These are phyloP conservation scores for Bos javanicus DNA, from an alignment of 2,113 vertebrate species.

Conservation along the genomic window DNA sequence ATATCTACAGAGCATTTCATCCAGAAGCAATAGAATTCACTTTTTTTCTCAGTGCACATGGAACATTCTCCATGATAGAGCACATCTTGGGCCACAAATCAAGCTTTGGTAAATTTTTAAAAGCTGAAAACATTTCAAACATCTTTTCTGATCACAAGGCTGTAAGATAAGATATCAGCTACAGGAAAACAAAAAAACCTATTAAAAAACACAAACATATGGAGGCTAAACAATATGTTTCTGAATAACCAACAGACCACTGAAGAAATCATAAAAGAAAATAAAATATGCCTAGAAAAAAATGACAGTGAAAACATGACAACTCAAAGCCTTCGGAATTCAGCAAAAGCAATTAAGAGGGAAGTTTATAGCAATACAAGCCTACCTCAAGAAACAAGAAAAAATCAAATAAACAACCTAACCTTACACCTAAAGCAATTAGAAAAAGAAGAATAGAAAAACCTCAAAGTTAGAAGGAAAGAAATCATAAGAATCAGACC, in stretches of 20 bases:
- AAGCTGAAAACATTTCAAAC: background rate
- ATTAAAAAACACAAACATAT: background rate
- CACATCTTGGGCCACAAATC: background rate
- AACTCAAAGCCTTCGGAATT: background rate
- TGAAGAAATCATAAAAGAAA: background rate
- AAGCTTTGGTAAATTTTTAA: background rate
- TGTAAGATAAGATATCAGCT: background rate
- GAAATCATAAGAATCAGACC: no score
- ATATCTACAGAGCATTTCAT: background rate
- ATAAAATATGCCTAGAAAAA: background rate
- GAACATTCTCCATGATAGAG: background rate
- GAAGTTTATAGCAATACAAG: background rate
- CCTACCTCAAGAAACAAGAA: background rate
- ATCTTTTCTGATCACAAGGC: background rate
- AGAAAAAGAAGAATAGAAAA: no score
- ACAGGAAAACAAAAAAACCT: background rate
- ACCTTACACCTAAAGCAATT: background rate
- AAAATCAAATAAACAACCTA: background rate
- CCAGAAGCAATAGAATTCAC: background rate
- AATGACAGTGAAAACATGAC: background rate
- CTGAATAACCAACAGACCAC: background rate
- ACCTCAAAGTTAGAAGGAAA: no score
- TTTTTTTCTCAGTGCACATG: background rate
- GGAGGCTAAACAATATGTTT: background rate
- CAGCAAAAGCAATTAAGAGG: background rate